Evolutionary conservation across 2,888 invertebrate species (phyloP), one percentile per base, ranked within the genome.

Genomic region (Griposia aprilina): DNA sequence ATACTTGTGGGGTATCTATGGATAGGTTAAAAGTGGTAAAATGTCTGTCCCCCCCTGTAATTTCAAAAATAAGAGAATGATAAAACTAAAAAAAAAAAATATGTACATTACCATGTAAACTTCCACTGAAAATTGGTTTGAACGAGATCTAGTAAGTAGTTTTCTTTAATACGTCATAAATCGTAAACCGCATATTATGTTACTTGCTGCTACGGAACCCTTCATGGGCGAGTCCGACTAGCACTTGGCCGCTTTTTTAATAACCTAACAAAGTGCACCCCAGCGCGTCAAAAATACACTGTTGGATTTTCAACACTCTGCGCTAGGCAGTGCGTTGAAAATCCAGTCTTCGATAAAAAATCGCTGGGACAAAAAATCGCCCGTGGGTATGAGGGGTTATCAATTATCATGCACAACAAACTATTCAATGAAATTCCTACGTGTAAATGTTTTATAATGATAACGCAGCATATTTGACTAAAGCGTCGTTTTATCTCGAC

Each of bases 341-440:
- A 36, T 60, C 3, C 3, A 3, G 13, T 2, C 15, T 8, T 15
- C 3, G 30, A 13, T 30, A 23, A 13, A 48, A 26, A n/a, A 41
- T n/a, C 63, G n/a, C 8, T 2, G 7, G 4, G n/a, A n/a, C 23
- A 15, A 23, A 65, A 30, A 52, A 68, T 68, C 52, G 5, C 15
- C 23, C 10, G 10, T 68, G 50, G 30, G 15, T 30, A 30, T n/a
- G 11, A 36, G n/a, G 17, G 11, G 36, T 36, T 36, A 36, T 36
- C 60, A 36, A n/a, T 36, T 36, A 36, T 36, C 60, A 36, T 50
- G 50, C 86, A 68, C 45, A 30, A 59, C 69, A 67, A 60, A 78
- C 65, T 77, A 78, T 87, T 80, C 71, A 80, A 83, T 80, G 83
- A 73, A 55, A 82, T 80, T 77, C 83, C 74, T 80, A 72, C 81